Conservation (phyloP, 2,888 invertebrate species). For the Phaedon cochleariae region DNA sequence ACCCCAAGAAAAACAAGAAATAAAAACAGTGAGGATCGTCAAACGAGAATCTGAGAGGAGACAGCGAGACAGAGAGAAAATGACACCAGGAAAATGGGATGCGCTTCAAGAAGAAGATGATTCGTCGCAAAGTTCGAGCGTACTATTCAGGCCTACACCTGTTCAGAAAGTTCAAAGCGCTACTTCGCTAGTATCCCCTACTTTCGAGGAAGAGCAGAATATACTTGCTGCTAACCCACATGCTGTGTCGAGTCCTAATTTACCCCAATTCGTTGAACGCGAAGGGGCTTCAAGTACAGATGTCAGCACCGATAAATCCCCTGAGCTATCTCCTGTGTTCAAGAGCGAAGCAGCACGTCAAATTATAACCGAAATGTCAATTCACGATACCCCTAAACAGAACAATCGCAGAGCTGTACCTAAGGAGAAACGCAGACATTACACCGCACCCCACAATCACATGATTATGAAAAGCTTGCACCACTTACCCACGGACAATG, state of each 20-base stretch:
- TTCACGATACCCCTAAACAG: constrained; percentile 53
- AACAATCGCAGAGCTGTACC: constrained; percentile 74
- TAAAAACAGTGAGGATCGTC: constrained; percentile 92
- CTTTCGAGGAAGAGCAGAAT: constrained; percentile 46
- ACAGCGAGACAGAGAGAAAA: constrained; percentile 81
- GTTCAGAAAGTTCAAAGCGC: constrained; percentile 35
- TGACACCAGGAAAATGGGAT: constrained; percentile 59
- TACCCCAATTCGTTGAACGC: constrained; percentile 48
- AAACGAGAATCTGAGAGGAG: constrained; percentile 90
- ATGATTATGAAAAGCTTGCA: constrained; percentile 57
- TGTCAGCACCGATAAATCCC: constrained; percentile 57
- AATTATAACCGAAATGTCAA: constrained; percentile 83
- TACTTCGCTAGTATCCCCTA: constrained; percentile 31
- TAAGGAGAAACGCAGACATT: constrained; percentile 84
- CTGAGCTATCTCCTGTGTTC: constrained; percentile 80
- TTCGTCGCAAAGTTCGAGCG: constrained; percentile 54
- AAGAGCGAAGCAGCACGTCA: constrained; percentile 88
- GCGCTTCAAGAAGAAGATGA: constrained; percentile 60
- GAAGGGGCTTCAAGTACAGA: constrained; percentile 41
- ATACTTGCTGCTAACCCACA: background rate
- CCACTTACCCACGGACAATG: constrained; percentile 53
- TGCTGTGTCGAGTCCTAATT: constrained; percentile 52
- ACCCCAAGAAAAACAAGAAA: constrained; percentile 83
- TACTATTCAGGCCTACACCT: constrained; percentile 50
- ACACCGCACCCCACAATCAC: constrained; percentile 79